These are phyloP conservation scores for Rhagoletis zephyria DNA, from an alignment of 1,140 invertebrate genomes.

Conservation along the genomic window DNA sequence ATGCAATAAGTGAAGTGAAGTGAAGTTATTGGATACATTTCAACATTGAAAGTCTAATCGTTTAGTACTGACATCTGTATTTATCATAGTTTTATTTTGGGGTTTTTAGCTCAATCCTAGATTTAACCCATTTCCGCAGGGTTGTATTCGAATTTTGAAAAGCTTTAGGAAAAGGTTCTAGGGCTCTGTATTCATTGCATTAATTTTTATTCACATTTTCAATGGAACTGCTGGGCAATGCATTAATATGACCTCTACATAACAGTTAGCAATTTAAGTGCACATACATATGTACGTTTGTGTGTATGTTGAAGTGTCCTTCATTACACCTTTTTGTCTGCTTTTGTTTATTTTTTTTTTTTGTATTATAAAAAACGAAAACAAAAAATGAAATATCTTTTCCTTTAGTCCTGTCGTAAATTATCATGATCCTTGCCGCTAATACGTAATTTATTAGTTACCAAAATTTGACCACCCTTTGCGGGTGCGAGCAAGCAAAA, in stretches of 20 bases:
- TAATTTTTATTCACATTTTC: not conserved
- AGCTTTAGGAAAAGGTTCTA: too few relatives aligned
- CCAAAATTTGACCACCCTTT: conserved; percentile 34
- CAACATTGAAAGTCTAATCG: too few relatives aligned
- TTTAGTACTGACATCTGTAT: too few relatives aligned
- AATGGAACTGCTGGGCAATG: not conserved
- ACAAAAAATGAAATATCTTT: conserved; percentile 31
- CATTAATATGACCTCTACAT: too few relatives aligned
- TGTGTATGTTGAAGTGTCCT: not conserved
- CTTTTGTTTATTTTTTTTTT: not conserved
- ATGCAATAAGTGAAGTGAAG: too few relatives aligned
- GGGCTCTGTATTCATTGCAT: too few relatives aligned
- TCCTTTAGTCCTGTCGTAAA: conserved; percentile 50
- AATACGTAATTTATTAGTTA: conserved; percentile 52
- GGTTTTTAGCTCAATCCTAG: too few relatives aligned
- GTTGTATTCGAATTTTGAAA: too few relatives aligned
- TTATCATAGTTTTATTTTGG: too few relatives aligned
- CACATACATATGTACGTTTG: not conserved
- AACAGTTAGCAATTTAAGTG: too few relatives aligned
- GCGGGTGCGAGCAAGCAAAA: conserved; percentile 21
- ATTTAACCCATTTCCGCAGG: too few relatives aligned
- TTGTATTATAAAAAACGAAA: not conserved
- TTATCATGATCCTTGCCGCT: conserved; percentile 50
- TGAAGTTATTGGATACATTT: too few relatives aligned
- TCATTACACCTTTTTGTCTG: conserved; percentile 11